Base-by-base conservation (phyloP, 2,888 invertebrate genomes). In the Theristus sp. region DNA sequence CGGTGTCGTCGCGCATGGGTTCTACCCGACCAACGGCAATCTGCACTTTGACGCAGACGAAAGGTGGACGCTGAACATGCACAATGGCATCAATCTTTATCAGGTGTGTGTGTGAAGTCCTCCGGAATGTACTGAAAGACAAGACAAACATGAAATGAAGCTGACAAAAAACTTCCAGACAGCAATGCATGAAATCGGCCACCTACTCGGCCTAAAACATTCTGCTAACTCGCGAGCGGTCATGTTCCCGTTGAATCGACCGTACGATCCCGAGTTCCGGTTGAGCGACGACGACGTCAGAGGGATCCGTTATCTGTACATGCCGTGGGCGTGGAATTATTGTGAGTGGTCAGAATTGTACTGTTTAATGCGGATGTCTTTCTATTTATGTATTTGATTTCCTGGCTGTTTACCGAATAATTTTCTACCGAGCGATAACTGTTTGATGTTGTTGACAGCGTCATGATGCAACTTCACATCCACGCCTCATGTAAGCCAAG, bases 161-260 rank as follows among this genome's bases (percentile, higher is more conserved):
- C 31, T 46, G 57, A 57, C n/a, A n/a, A n/a, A n/a, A n/a, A 38
- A 13, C 57, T 66, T 65, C 25, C 61, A 72, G 67, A 71, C 71
- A 20, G 69, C 70, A 10, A 66, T 71, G 6, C 71, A 72, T 59
- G 71, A 71, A 60, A 70, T 71, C 52, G 73, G 89, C 74, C 90
- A 89, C 78, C 87, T 90, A 75, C 82, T 90, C 79, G 94, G 94
- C 88, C 86, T 89, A 85, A 90, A 93, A 78, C 81, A 94, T 66
- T 81, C 91, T 67, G 89, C 89, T 60, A 91, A 91, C 57, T 52
- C 62, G 17, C 57, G 68, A 24, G 68, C 71, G 1, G 71, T 69
- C 10, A 71, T 71, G 72, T 76, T 63, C 59, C 70, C 70, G 1
- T 65, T 61, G 49, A 66, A 62, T 24, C 28, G 61, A 29, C 55